Percentiles rank a stretch among this genome's conserved stretches.
phyloP scores from a whole-genome alignment of 2,888 invertebrate species.

The Parnassius mnemosyne region DNA sequence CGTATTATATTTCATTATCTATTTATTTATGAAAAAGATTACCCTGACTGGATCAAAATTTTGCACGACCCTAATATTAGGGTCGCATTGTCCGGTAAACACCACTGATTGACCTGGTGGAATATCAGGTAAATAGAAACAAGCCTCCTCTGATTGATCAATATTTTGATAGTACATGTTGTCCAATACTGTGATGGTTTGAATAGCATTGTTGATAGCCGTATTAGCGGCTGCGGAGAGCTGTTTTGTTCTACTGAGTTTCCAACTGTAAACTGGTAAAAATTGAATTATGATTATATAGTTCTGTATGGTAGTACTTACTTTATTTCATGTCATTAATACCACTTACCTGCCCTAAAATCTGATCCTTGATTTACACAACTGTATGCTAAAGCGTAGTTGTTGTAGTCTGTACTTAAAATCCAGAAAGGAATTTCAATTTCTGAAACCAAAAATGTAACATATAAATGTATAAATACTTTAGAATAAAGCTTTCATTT shows the following conservation, averaged over 20 bases:
- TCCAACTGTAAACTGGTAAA: conserved; percentile 65
- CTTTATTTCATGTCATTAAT: no score
- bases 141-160: conserved; percentile 54
- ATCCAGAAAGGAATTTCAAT: conserved; percentile 40
- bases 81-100: conserved; percentile 57
- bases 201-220: conserved; percentile 45
- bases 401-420: conserved; percentile 76
- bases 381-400: conserved; percentile 81
- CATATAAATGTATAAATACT: no score
- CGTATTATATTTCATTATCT: not conserved
- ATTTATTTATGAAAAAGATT: not conserved
- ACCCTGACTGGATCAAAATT: conserved; percentile 53
- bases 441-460: conserved; percentile 31
- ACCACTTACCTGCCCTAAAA: conserved; percentile 49
- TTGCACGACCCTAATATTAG: conserved; percentile 45
- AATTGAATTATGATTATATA: not conserved
- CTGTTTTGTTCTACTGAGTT: conserved; percentile 52
- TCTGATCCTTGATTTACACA: conserved; percentile 69
- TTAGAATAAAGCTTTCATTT: no score
- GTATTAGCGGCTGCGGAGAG: conserved; percentile 37
- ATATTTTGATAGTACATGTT: conserved; percentile 53
- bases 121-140: conserved; percentile 58
- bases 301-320: no score
- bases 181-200: conserved; percentile 44
- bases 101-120: conserved; percentile 50